Conservation (phyloP, 2,113 vertebrate genomes). For the Menura novaehollandiae region DNA sequence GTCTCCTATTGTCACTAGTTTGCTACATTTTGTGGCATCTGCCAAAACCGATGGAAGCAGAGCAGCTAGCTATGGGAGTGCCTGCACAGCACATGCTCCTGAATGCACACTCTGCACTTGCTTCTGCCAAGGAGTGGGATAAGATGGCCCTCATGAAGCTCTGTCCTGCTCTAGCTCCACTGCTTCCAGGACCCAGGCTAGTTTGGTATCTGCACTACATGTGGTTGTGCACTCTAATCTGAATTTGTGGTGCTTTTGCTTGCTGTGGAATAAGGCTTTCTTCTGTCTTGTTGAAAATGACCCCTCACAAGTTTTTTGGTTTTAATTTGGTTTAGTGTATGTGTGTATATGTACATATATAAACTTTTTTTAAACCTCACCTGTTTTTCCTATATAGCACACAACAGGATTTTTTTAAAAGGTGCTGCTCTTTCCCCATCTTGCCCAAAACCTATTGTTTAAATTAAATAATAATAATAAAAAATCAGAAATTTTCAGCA, state of each 20-base stretch:
- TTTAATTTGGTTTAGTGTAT: constrained; percentile 61
- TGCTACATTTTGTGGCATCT: background rate
- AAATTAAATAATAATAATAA: constrained; percentile 57
- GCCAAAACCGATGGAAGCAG: background rate
- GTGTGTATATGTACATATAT: constrained; percentile 63
- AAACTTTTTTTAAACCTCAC: constrained; percentile 66
- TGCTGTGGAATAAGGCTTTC: constrained; percentile 64
- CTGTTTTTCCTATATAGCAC: constrained; percentile 68
- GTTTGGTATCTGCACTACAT: background rate
- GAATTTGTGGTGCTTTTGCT: constrained; percentile 53
- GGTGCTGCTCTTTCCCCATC: constrained; percentile 65
- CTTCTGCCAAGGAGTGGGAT: background rate
- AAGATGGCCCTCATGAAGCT: background rate
- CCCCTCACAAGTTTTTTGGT: constrained; percentile 10
- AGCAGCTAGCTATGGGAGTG: background rate
- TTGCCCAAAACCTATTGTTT: constrained; percentile 61
- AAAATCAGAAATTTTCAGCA: background rate
- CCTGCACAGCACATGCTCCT: background rate
- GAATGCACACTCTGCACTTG: background rate
- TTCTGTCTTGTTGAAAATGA: constrained; percentile 21
- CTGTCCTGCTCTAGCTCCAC: background rate
- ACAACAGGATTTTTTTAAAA: constrained; percentile 57
- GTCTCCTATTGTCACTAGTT: background rate
- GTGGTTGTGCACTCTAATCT: constrained; percentile 7
- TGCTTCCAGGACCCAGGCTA: background rate